phyloP scores from a whole-genome alignment of 2,113 vertebrate species.

The Epinephelus lanceolatus region DNA sequence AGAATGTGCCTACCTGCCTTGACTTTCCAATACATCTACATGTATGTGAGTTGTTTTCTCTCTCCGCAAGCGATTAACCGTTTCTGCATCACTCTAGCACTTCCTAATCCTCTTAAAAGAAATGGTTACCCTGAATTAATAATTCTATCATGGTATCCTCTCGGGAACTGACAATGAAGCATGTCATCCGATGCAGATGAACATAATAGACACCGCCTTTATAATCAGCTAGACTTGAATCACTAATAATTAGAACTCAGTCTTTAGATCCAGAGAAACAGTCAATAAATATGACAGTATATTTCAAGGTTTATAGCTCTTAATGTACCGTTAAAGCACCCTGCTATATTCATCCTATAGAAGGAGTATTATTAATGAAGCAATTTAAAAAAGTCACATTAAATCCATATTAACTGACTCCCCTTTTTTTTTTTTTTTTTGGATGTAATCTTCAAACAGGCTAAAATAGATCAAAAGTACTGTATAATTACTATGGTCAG shows the following conservation, averaged over 20 bases:
- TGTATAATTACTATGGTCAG: slow-evolving; percentile 81
- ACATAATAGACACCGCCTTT: slow-evolving; percentile 15
- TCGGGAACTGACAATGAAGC: slow-evolving; percentile 15
- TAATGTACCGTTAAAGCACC: slow-evolving; percentile 24
- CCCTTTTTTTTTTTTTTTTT: slow-evolving; percentile 49
- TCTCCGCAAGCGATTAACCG: slow-evolving; percentile 23
- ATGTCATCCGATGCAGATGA: slow-evolving; percentile 26
- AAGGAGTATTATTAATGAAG: slow-evolving; percentile 64
- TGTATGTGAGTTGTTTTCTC: slow-evolving; percentile 20
- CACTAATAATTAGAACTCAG: slow-evolving; percentile 4
- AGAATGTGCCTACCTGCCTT: slow-evolving; percentile 37
- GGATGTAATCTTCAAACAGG: slow-evolving; percentile 80
- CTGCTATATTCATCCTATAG: slow-evolving; percentile 45
- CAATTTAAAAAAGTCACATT: slow-evolving; percentile 65
- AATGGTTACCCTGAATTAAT: slow-evolving; percentile 39
- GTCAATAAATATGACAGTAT: not conserved
- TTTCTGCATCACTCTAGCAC: slow-evolving; percentile 20
- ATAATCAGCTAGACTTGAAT: slow-evolving; percentile 17
- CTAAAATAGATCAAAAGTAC: slow-evolving; percentile 79
- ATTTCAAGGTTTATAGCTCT: not conserved
- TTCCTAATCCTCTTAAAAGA: slow-evolving; percentile 64
- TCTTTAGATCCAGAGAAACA: slow-evolving; percentile 3
- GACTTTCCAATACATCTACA: slow-evolving; percentile 41
- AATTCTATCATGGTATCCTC: slow-evolving; percentile 30
- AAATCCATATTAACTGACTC: slow-evolving; percentile 75